Conservation (phyloP, 2,113 vertebrate species). For the Lampris megalopsis region DNA sequence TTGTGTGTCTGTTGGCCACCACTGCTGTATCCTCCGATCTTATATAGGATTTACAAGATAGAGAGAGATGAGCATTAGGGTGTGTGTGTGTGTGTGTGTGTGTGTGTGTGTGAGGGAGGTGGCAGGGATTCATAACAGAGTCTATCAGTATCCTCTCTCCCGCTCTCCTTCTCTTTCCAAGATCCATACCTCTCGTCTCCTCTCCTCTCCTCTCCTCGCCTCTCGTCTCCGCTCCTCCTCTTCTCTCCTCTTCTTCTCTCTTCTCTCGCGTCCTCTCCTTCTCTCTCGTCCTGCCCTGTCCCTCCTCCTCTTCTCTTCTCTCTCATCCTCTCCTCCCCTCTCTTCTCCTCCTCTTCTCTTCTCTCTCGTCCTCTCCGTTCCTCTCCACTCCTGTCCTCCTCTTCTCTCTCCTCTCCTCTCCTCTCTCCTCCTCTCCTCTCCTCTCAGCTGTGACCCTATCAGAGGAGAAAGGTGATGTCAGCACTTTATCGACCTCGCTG, state of each 20-base stretch:
- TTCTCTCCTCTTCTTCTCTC: neutral
- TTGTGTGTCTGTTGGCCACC: neutral
- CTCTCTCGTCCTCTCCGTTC: neutral
- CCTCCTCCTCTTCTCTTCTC: too few relatives aligned
- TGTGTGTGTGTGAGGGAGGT: neutral
- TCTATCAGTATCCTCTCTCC: neutral
- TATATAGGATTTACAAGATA: slow-evolving; percentile 21
- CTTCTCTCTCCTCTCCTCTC: neutral
- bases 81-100: slow-evolving; percentile 1
- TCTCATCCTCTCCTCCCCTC: neutral
- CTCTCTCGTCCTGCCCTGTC: too few relatives aligned
- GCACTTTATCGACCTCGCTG: slow-evolving; percentile 71
- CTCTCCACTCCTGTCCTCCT: neutral
- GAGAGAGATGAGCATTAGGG: neutral
- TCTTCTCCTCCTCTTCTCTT: neutral
- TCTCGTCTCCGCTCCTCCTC: neutral
- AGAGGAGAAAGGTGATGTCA: slow-evolving; percentile 71
- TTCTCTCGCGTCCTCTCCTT: too few relatives aligned
- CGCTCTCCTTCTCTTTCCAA: neutral
- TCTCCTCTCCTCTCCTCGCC: neutral
- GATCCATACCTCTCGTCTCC: neutral
- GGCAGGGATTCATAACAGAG: neutral
- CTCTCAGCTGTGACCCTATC: slow-evolving; percentile 61
- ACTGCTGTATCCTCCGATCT: slow-evolving; percentile 8
- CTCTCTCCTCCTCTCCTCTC: slow-evolving; percentile 12